phyloP scores from a whole-genome alignment of 1,140 invertebrate genomes.

The Octopus sinensis region DNA sequence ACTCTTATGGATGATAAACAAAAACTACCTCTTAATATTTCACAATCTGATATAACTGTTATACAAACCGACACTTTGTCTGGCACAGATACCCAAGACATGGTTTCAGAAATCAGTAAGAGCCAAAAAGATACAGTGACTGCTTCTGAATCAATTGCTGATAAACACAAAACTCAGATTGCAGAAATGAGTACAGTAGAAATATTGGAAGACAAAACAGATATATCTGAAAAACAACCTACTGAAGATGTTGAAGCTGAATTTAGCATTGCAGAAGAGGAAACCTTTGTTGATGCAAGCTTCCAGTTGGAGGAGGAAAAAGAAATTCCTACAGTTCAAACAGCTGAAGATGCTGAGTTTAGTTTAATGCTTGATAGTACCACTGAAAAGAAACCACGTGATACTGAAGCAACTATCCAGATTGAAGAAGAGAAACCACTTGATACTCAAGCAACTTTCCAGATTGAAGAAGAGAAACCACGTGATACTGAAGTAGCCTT shows the following conservation, averaged over 20 bases:
- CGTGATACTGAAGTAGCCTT: conserved; percentile 26
- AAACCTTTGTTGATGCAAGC: conserved; percentile 15
- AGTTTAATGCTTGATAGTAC: background rate
- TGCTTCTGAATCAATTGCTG: background rate
- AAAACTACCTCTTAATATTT: background rate
- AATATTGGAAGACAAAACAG: background rate
- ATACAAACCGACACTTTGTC: background rate
- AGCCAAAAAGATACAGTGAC: background rate
- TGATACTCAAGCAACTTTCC: conserved; percentile 10
- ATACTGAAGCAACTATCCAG: background rate
- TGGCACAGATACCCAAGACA: background rate
- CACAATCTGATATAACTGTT: background rate
- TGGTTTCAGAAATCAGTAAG: background rate
- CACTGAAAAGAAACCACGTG: background rate
- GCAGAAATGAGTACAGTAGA: background rate
- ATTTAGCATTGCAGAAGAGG: background rate
- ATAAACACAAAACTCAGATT: background rate
- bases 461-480: conserved; percentile 16
- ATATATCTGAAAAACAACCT: conserved; percentile 7
- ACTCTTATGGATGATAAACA: background rate
- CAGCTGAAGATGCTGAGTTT: conserved; percentile 9
- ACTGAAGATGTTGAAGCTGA: conserved; percentile 19
- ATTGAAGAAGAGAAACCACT: conserved; percentile 17
- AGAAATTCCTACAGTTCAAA: background rate
- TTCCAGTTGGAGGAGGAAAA: conserved; percentile 14